Evolutionary conservation across 2,797 vertebrate species (phyloP).

Genomic region (Ctenopoma kingsleyae): DNA sequence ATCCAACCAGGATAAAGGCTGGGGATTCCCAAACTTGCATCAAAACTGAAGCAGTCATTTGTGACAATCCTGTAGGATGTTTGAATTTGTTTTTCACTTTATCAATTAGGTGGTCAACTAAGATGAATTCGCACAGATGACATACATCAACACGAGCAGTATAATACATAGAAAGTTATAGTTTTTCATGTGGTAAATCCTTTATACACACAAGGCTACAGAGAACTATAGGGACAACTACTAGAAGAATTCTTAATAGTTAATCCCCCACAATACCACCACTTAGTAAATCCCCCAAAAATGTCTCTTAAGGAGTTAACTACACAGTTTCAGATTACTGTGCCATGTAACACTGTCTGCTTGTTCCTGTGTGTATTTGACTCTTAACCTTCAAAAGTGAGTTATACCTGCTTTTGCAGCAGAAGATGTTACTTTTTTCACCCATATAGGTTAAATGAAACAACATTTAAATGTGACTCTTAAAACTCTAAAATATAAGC

Average conservation of each 20-base stretch:
- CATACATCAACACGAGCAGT: fast-evolving
- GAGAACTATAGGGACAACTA: background rate
- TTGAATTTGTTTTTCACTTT: constrained; percentile 25
- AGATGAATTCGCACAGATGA: background rate
- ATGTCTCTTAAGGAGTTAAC: background rate
- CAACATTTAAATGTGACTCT: background rate
- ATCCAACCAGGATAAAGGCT: constrained; percentile 19
- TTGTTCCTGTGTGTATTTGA: no score
- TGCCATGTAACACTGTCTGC: no score
- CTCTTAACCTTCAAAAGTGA: no score
- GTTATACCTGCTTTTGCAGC: background rate
- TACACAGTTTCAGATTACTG: constrained; percentile 5
- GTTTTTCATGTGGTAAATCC: constrained; percentile 1
- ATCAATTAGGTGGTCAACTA: constrained; percentile 24
- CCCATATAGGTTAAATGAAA: background rate
- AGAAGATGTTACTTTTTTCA: background rate
- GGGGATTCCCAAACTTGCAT: constrained; percentile 54
- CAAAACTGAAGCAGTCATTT: constrained; percentile 32
- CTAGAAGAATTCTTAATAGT: background rate
- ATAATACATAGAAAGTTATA: background rate
- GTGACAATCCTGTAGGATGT: background rate
- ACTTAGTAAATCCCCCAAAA: background rate
- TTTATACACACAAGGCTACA: background rate
- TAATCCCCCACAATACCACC: background rate
- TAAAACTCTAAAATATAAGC: no score